phyloP scores from a whole-genome alignment of 2,797 vertebrate species.

The Gymnodraco acuticeps region DNA sequence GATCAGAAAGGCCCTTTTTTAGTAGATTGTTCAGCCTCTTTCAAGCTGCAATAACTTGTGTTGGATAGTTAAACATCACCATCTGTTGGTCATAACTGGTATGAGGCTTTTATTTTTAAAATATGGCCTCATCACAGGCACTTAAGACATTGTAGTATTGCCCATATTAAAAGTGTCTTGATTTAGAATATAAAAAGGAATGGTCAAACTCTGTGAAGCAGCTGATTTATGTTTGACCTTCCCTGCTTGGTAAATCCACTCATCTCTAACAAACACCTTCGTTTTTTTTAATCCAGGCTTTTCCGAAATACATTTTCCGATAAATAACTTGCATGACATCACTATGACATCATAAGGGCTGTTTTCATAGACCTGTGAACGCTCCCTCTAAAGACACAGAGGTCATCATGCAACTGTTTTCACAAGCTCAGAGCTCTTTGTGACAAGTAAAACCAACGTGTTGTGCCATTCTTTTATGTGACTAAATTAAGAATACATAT shows the following conservation, averaged over 20 bases:
- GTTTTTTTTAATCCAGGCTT: background rate
- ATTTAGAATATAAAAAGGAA: too few species aligned
- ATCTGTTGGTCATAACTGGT: constrained; percentile 50
- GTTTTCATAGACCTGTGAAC: background rate
- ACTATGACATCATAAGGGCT: background rate
- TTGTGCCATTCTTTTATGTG: background rate
- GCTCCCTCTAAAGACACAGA: background rate
- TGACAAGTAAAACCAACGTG: background rate
- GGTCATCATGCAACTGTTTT: background rate
- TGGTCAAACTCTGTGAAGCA: too few species aligned
- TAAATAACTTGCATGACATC: background rate
- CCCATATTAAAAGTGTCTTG: too few species aligned
- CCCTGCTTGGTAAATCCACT: background rate
- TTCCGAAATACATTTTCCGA: background rate
- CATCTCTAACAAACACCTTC: background rate
- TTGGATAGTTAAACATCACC: constrained; percentile 32
- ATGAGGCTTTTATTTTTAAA: background rate
- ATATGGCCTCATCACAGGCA: background rate
- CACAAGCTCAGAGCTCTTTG: background rate
- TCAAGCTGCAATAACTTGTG: rapidly evolving
- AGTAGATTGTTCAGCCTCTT: rapidly evolving
- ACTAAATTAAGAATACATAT: background rate
- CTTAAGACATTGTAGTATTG: background rate
- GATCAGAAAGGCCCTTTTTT: constrained; percentile 12
- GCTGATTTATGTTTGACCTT: too few species aligned